phyloP scores from a whole-genome alignment of 2,888 invertebrate genomes.

The Lepidochitona cinerea region DNA sequence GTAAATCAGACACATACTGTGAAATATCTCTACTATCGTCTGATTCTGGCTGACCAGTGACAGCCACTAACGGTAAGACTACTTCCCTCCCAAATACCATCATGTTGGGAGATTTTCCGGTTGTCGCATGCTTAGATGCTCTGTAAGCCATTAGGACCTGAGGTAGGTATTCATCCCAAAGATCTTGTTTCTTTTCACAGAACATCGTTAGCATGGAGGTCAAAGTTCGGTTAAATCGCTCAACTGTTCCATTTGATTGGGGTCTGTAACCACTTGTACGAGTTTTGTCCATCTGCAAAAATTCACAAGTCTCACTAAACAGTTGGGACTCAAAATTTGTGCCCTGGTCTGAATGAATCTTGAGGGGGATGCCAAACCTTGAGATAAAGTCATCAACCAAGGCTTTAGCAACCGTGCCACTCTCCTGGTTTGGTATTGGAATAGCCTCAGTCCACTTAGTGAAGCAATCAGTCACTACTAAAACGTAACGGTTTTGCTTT shows the following conservation, averaged over 20 bases:
- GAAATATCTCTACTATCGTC: no score
- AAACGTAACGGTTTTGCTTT: constrained; percentile 14
- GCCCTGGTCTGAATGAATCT: constrained; percentile 29
- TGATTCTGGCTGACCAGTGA: neutral
- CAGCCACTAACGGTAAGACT: neutral
- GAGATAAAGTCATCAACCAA: constrained; percentile 27
- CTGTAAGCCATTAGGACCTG: constrained; percentile 32
- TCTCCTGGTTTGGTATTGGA: constrained; percentile 25
- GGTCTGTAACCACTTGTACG: constrained; percentile 26
- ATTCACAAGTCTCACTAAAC: constrained; percentile 26
- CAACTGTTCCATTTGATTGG: constrained; percentile 15
- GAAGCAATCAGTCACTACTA: constrained; percentile 28
- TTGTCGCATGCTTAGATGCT: constrained; percentile 27
- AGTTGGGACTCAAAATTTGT: constrained; percentile 29
- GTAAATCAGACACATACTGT: constrained; percentile 10
- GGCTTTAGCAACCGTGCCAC: constrained; percentile 28
- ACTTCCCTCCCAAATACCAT: constrained; percentile 31
- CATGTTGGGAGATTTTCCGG: constrained; percentile 18
- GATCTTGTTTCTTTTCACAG: constrained; percentile 16
- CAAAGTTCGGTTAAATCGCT: constrained; percentile 25
- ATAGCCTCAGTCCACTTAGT: constrained; percentile 26
- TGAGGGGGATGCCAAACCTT: constrained; percentile 24
- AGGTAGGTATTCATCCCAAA: constrained; percentile 23
- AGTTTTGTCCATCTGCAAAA: constrained; percentile 31
- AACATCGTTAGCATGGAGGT: constrained; percentile 23